Evolutionary conservation across 2,888 invertebrate species (phyloP).

Genomic region (Cheilosia grossa): DNA sequence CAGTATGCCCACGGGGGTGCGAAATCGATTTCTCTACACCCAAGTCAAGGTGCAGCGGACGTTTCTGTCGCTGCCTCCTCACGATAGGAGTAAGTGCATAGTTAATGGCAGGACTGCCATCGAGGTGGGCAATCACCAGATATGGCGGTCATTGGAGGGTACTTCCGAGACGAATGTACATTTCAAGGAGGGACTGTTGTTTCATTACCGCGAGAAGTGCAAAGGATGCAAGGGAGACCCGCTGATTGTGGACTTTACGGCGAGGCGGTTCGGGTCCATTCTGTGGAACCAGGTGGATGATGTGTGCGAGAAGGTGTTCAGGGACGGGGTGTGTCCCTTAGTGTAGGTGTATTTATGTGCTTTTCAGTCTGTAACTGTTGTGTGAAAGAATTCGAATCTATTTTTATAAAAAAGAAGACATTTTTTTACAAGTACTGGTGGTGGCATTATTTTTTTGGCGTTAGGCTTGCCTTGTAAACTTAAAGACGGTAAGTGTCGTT

Average conservation of each 20-base stretch:
- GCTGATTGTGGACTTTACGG: slow-evolving; percentile 80
- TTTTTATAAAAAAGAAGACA: too few relatives aligned
- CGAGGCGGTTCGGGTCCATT: slow-evolving; percentile 81
- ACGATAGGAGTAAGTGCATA: slow-evolving; percentile 94
- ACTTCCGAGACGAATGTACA: slow-evolving; percentile 79
- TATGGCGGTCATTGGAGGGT: slow-evolving; percentile 82
- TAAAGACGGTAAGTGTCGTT: too few relatives aligned
- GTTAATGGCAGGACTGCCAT: slow-evolving; percentile 91
- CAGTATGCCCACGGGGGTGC: slow-evolving; percentile 78
- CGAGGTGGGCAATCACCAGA: slow-evolving; percentile 95
- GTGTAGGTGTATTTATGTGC: slow-evolving; percentile 20
- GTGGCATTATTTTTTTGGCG: too few relatives aligned
- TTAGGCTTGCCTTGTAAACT: too few relatives aligned
- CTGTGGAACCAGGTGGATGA: slow-evolving; percentile 81
- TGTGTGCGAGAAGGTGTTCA: slow-evolving; percentile 79
- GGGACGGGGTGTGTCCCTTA: slow-evolving; percentile 79
- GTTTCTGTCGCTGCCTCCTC: slow-evolving; percentile 84
- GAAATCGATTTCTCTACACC: slow-evolving; percentile 81
- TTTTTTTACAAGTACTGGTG: too few relatives aligned
- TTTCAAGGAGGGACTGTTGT: slow-evolving; percentile 80
- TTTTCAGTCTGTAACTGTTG: not conserved
- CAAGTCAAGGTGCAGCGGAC: slow-evolving; percentile 82
- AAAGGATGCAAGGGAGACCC: slow-evolving; percentile 78
- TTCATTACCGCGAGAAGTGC: slow-evolving; percentile 82
- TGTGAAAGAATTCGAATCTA: not conserved